Percentiles rank a stretch among this genome's conserved stretches.
Conservation (phyloP, 2,113 vertebrate genomes). For the Dendropsophus ebraccatus region DNA sequence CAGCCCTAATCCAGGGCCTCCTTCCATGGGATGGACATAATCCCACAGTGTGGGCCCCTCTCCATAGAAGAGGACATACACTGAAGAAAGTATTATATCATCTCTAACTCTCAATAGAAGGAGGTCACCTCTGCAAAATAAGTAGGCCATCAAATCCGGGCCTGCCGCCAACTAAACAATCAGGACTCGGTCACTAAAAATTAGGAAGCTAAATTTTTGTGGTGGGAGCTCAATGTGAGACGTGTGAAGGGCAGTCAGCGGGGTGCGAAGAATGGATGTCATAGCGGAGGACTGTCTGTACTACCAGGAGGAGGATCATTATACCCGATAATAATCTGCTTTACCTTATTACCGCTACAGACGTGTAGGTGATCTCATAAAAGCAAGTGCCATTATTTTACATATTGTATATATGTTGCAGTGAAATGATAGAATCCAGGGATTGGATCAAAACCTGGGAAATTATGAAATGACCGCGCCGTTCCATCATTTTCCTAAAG, state of each 20-base stretch:
- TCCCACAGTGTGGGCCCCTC: neutral
- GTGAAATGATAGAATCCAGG: too few relatives aligned
- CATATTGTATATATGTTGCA: too few relatives aligned
- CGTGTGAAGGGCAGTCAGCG: neutral
- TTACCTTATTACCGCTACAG: neutral
- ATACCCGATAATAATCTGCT: neutral
- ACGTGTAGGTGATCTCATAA: neutral
- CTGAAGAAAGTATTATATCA: neutral
- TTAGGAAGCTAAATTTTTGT: neutral
- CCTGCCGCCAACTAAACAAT: neutral
- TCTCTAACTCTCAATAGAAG: neutral
- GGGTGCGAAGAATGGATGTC: neutral
- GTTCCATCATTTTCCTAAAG: too few relatives aligned
- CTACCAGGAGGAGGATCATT: neutral
- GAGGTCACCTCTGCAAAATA: neutral
- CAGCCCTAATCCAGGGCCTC: too few relatives aligned
- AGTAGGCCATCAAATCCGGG: neutral
- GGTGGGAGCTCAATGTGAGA: neutral
- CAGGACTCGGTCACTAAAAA: neutral
- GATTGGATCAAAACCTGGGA: too few relatives aligned
- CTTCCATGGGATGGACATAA: too few relatives aligned
- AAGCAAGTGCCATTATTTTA: too few relatives aligned
- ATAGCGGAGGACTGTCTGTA: neutral
- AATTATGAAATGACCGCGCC: too few relatives aligned
- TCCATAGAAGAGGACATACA: neutral